phyloP scores from a whole-genome alignment of 2,113 vertebrate species.

The Brachyhypopomus occidentalis region DNA sequence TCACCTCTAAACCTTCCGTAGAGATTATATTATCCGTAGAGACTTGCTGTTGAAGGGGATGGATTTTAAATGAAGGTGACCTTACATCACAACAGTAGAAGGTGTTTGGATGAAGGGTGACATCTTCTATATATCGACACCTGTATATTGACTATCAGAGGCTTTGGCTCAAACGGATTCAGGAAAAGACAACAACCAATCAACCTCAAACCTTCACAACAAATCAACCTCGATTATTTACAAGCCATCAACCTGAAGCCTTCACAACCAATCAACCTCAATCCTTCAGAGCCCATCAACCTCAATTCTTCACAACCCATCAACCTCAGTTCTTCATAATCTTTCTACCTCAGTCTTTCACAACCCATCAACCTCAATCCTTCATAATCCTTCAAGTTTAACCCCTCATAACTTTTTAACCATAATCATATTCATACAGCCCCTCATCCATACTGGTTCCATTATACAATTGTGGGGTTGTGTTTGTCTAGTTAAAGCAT shows the following conservation, averaged over 20 bases:
- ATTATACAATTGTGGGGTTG: not conserved
- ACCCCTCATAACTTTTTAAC: not conserved
- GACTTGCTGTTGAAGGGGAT: not conserved
- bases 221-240: not conserved
- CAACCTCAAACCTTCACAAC: not conserved
- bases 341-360: not conserved
- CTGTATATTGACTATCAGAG: not conserved
- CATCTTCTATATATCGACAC: not conserved
- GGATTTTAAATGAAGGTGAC: conserved; percentile 3
- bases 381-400: not conserved
- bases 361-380: not conserved
- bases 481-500: not conserved
- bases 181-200: not conserved
- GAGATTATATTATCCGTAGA: conserved; percentile 8
- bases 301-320: not conserved
- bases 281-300: not conserved
- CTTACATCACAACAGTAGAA: not conserved
- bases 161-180: not conserved
- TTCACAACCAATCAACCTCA: not conserved
- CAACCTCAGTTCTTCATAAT: not conserved
- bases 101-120: not conserved
- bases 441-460: not conserved
- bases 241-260: not conserved
- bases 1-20: not conserved
- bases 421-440: not conserved